phyloP scores from a whole-genome alignment of 1,140 invertebrate genomes.

The Lysiphlebus fabarum region DNA sequence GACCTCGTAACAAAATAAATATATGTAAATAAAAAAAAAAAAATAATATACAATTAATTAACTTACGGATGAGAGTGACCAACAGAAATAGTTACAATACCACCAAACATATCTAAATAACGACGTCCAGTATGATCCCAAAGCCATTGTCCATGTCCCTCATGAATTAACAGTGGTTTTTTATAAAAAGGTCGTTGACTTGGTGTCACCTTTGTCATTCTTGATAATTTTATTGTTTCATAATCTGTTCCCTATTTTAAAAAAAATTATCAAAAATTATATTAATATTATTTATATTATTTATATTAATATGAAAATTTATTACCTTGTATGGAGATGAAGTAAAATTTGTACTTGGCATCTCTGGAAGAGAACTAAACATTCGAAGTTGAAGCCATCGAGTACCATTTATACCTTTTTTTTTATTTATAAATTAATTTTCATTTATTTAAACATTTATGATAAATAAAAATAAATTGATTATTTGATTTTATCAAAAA shows the following conservation, averaged over 20 bases:
- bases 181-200: conserved; percentile 75
- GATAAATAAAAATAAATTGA: too few species aligned
- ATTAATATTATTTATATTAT: conserved; percentile 8
- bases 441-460: too few species aligned
- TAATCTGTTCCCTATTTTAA: conserved; percentile 59
- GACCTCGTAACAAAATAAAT: neutral
- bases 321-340: conserved; percentile 28
- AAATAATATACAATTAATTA: neutral
- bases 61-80: conserved; percentile 97
- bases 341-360: conserved; percentile 26
- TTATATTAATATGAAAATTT: conserved; percentile 16
- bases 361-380: conserved; percentile 23
- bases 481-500: too few species aligned
- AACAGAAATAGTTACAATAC: conserved; percentile 95
- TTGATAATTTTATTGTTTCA: conserved; percentile 59
- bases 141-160: conserved; percentile 89
- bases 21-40: neutral
- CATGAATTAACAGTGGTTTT: conserved; percentile 77
- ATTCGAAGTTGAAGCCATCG: conserved; percentile 22
- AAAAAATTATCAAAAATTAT: neutral
- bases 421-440: too few species aligned
- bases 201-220: conserved; percentile 66
- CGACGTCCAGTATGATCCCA: conserved; percentile 82
- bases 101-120: conserved; percentile 93
- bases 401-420: conserved; percentile 15